These are phyloP conservation scores for Echinops telfairi DNA, from an alignment of 2,113 vertebrate species.

Conservation along the genomic window DNA sequence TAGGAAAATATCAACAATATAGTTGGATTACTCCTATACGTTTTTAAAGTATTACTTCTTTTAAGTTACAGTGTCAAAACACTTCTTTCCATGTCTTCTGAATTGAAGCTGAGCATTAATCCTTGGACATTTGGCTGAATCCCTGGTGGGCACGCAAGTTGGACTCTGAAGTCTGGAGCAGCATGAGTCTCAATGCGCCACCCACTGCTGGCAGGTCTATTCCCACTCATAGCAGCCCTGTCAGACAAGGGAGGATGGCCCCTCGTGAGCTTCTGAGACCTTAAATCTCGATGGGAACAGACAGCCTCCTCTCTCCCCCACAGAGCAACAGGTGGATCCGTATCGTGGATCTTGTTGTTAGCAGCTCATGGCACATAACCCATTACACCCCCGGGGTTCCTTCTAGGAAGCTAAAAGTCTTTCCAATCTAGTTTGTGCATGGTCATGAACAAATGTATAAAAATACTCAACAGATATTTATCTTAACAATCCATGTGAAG, in stretches of 20 bases:
- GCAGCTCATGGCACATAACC: too few relatives aligned
- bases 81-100: slow-evolving; percentile 40
- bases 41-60: slow-evolving; percentile 47
- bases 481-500: background rate
- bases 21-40: slow-evolving; percentile 22
- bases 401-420: background rate
- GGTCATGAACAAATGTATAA: background rate
- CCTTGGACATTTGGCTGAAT: background rate
- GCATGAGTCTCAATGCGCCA: too few relatives aligned
- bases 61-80: slow-evolving; percentile 9
- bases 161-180: background rate
- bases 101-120: background rate
- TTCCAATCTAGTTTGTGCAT: background rate
- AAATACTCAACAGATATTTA: slow-evolving; percentile 13
- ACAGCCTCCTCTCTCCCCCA: too few relatives aligned
- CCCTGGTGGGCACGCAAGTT: background rate
- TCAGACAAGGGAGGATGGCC: too few relatives aligned
- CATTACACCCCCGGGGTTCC: too few relatives aligned
- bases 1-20: background rate
- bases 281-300: too few relatives aligned
- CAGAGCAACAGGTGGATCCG: too few relatives aligned
- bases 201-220: too few relatives aligned
- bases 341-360: too few relatives aligned
- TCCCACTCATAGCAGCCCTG: too few relatives aligned
- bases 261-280: too few relatives aligned